Percentiles rank a stretch among this genome's conserved stretches.
These are phyloP conservation scores for Furcula furcula DNA, from an alignment of 2,888 invertebrate genomes.

Conservation along the genomic window DNA sequence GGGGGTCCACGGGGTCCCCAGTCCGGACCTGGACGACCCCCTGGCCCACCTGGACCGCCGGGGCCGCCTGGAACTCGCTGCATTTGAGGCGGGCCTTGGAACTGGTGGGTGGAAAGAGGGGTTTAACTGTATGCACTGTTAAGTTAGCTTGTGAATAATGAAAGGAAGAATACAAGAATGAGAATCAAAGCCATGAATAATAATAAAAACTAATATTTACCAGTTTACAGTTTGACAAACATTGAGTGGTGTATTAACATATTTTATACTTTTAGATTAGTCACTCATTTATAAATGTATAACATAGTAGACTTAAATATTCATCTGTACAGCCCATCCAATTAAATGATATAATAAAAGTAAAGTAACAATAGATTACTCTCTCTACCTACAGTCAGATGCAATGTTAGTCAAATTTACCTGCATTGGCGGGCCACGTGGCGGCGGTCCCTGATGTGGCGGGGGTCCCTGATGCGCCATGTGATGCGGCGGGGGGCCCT, in stretches of 20 bases:
- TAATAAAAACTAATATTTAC: not conserved
- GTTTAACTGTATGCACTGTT: not conserved
- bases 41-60: constrained; percentile 47
- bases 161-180: not conserved
- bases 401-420: no score
- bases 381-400: no score
- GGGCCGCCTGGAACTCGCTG: constrained; percentile 48
- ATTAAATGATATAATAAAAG: no score
- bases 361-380: no score
- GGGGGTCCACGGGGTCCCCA: constrained; percentile 66
- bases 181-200: not conserved
- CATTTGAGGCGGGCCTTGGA: constrained; percentile 68
- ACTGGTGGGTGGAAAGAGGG: constrained; percentile 37
- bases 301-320: no score
- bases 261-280: no score
- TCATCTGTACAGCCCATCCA: no score
- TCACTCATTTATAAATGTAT: no score
- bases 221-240: no score
- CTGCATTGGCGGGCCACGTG: constrained; percentile 83
- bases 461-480: constrained; percentile 77
- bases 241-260: no score
- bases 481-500: constrained; percentile 69
- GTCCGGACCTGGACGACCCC: constrained; percentile 61
- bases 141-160: not conserved
- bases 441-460: constrained; percentile 78